These are phyloP conservation scores for Micropoecilia bifurca DNA, from an alignment of 2,797 vertebrate species.

Conservation along the genomic window DNA sequence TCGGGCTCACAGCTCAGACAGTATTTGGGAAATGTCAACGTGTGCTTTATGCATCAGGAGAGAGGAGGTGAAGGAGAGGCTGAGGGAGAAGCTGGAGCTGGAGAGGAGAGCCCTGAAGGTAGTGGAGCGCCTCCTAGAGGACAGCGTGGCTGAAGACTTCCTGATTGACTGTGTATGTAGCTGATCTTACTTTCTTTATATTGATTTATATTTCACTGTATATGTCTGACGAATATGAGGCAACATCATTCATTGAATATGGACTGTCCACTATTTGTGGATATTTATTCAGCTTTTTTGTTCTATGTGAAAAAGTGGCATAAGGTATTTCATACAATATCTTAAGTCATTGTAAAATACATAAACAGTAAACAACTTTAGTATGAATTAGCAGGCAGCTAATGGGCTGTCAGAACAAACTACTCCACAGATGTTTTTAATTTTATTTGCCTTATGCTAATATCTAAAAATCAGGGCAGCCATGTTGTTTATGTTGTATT, in stretches of 20 bases:
- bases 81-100: conserved; percentile 86
- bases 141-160: conserved; percentile 88
- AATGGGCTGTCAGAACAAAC: not conserved
- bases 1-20: not conserved
- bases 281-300: not conserved
- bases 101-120: conserved; percentile 87
- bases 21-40: not conserved
- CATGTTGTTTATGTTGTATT: not conserved
- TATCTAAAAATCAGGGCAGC: not conserved
- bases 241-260: not conserved
- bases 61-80: conserved; percentile 83
- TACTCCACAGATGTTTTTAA: not conserved
- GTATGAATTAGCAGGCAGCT: not conserved
- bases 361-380: not conserved
- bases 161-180: conserved; percentile 87
- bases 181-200: not conserved
- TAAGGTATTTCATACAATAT: not conserved
- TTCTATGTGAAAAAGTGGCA: not conserved
- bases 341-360: not conserved
- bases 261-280: not conserved
- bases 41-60: conserved; percentile 75
- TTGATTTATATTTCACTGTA: not conserved
- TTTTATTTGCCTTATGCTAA: not conserved
- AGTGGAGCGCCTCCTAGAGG: conserved; percentile 92
- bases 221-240: not conserved